Conservation (phyloP, 2,888 invertebrate genomes). For the Cryptocheilus praepositus region DNA sequence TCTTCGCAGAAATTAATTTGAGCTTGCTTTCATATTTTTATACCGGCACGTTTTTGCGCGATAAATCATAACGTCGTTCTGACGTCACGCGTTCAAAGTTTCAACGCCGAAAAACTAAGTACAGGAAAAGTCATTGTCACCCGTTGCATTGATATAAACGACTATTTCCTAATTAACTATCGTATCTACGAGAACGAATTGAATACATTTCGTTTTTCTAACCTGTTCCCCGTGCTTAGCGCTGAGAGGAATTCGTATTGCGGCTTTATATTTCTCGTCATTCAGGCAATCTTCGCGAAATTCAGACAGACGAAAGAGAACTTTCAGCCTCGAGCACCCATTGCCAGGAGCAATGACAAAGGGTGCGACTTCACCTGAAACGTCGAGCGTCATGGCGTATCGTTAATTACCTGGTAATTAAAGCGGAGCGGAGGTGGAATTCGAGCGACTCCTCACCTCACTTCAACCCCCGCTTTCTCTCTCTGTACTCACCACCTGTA, state of each 20-base stretch:
- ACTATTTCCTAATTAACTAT: too few species aligned
- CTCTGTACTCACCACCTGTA: too few species aligned
- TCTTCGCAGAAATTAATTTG: constrained; percentile 44
- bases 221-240: too few species aligned
- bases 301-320: not conserved
- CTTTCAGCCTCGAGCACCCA: not conserved
- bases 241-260: not conserved
- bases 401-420: constrained; percentile 20
- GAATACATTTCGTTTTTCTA: too few species aligned
- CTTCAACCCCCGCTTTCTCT: too few species aligned
- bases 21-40: constrained; percentile 35
- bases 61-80: not conserved
- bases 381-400: constrained; percentile 1
- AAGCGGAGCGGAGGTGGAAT: not conserved
- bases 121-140: too few species aligned
- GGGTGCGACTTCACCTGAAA: not conserved
- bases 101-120: too few species aligned
- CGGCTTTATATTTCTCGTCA: constrained; percentile 3
- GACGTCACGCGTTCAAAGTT: too few species aligned
- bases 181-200: too few species aligned
- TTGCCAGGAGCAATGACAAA: constrained; percentile 14
- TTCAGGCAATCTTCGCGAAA: not conserved
- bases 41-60: not conserved
- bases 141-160: too few species aligned
- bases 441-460: too few species aligned